Conservation (phyloP, 2,888 invertebrate species). For the Sphecodes monilicornis region DNA sequence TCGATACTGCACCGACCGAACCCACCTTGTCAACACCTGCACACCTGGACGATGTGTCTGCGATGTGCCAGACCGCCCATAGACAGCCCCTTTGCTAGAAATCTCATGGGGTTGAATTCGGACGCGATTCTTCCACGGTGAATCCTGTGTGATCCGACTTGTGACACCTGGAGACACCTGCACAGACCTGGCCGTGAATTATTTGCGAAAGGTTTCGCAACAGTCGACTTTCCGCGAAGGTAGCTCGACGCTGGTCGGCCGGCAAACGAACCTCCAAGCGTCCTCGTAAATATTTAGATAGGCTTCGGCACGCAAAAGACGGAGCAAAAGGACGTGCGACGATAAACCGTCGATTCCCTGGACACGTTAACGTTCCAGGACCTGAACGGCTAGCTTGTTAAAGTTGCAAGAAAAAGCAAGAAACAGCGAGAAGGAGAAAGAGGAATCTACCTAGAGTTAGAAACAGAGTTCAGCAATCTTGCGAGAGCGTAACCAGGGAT, state of each 20-base stretch:
- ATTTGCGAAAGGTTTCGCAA: not conserved
- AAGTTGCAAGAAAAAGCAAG: too few relatives aligned
- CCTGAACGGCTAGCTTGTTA: not conserved
- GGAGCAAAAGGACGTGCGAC: not conserved
- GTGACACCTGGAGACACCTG: not conserved
- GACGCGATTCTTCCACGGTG: not conserved
- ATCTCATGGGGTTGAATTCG: not conserved
- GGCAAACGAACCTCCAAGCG: not conserved
- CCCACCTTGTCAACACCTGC: slow-evolving; percentile 43
- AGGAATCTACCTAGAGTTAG: too few relatives aligned
- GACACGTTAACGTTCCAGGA: not conserved
- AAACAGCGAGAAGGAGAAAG: too few relatives aligned
- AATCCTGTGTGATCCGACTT: too few relatives aligned
- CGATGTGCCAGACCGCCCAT: too few relatives aligned
- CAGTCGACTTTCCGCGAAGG: not conserved
- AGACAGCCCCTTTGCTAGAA: not conserved
- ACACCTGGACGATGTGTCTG: not conserved
- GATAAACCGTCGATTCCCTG: not conserved
- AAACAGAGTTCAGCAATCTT: too few relatives aligned
- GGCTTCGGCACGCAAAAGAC: not conserved
- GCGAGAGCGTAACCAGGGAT: too few relatives aligned
- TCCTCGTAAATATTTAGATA: not conserved
- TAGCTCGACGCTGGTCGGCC: not conserved
- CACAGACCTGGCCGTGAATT: not conserved
- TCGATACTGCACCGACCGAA: slow-evolving; percentile 28